Evolutionary conservation across 1,140 invertebrate species (phyloP).

Genomic region (Drosophila tristis): DNA sequence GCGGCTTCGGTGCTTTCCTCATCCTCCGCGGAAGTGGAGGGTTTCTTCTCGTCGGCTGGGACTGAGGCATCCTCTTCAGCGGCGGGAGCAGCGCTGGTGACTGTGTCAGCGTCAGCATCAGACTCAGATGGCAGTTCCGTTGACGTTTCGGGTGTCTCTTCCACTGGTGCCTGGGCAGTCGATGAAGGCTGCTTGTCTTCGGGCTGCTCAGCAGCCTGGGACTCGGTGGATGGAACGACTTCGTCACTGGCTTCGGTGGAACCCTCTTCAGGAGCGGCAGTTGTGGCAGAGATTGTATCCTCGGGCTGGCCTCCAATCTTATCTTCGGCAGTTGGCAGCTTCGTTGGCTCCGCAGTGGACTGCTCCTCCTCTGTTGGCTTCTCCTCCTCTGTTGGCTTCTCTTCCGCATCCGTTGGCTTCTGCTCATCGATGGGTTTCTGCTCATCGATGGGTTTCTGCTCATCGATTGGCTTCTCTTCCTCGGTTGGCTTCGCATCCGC

Average conservation of each 20-base stretch:
- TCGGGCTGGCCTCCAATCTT: slow-evolving; percentile 19
- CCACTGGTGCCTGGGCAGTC: slow-evolving; percentile 21
- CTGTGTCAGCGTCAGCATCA: slow-evolving; percentile 14
- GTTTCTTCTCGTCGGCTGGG: slow-evolving; percentile 34
- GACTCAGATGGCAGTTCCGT: slow-evolving; percentile 28
- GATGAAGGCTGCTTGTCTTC: slow-evolving; percentile 27
- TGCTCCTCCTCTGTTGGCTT: neutral
- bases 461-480: slow-evolving; percentile 3
- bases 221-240: slow-evolving; percentile 28
- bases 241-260: slow-evolving; percentile 36
- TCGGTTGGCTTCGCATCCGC: slow-evolving; percentile 24
- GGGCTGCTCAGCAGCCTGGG: slow-evolving; percentile 1
- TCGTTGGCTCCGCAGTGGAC: neutral
- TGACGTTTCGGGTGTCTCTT: slow-evolving; percentile 21
- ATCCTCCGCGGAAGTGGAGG: slow-evolving; percentile 31
- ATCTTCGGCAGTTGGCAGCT: slow-evolving; percentile 3
- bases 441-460: slow-evolving; percentile 10
- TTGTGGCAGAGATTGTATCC: slow-evolving; percentile 8
- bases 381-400: slow-evolving; percentile 8
- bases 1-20: slow-evolving; percentile 35
- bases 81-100: slow-evolving; percentile 33
- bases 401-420: slow-evolving; percentile 1
- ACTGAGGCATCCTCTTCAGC: slow-evolving; percentile 9
- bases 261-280: slow-evolving; percentile 13
- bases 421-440: slow-evolving; percentile 4